A percentile compares a stretch with the other conserved stretches of the same genome.
Conservation (phyloP, 2,113 vertebrate genomes). For the Tonatia bakeri region DNA sequence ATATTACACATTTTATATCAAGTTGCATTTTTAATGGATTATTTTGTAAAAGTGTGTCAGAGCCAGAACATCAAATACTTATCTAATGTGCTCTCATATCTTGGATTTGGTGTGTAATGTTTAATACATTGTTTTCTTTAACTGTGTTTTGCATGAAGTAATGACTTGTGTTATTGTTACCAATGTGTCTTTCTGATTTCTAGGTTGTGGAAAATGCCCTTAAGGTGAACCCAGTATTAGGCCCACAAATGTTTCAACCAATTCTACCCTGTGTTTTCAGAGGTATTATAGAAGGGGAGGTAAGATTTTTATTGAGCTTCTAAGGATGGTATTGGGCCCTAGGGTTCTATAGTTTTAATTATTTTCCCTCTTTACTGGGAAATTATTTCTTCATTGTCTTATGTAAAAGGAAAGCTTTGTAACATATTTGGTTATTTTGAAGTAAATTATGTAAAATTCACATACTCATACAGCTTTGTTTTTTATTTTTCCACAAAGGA, state of each 20-base stretch:
- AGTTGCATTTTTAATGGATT: neutral
- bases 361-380: slow-evolving; percentile 8
- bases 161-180: slow-evolving; percentile 1
- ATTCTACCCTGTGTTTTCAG: slow-evolving; percentile 90
- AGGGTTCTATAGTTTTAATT: neutral
- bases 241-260: slow-evolving; percentile 93
- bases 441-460: slow-evolving; percentile 24
- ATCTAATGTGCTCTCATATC: neutral
- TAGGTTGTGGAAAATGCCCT: slow-evolving; percentile 96
- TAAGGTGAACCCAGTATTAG: slow-evolving; percentile 91
- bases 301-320: slow-evolving; percentile 77
- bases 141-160: neutral
- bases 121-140: slow-evolving; percentile 27
- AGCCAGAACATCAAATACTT: neutral
- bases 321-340: neutral
- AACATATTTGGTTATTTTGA: neutral
- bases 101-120: neutral
- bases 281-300: slow-evolving; percentile 95
- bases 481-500: neutral
- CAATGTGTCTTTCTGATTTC: slow-evolving; percentile 64
- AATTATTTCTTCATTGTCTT: neutral
- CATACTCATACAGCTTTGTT: neutral
- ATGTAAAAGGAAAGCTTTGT: neutral
- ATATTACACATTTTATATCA: neutral
- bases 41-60: neutral